Evolutionary conservation across 2,797 vertebrate genomes (phyloP), one percentile per base, ranked within the genome.

Genomic region (Cygnus olor): DNA sequence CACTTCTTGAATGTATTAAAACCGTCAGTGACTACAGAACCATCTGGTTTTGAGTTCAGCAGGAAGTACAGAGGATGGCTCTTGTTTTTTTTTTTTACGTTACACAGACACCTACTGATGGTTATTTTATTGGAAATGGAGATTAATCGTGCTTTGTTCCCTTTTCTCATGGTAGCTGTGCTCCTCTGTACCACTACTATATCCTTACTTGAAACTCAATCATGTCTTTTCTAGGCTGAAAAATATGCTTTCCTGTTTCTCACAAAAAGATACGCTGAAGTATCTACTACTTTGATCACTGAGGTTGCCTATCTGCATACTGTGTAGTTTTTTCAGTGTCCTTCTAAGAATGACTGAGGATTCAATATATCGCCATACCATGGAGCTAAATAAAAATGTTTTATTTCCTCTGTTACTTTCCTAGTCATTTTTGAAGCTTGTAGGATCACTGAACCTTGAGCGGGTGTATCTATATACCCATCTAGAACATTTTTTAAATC

Each of bases 41-140:
- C 44, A n/a, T 78, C 38, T 88, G 57, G 42, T 64, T 7, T 1
- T 32, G 22, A 74, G 32, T 83, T 73, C 73, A 71, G n/a, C 19
- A 34, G 1, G 56, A 25, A 0, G 1, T 54, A 9, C 25, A 58
- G 64, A 57, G 66, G 9, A 11, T 38, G 27, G 6, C 0, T 18
- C 64, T 77, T 81, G 84, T 38, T 51, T 1, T 76, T 81, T 76
- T 81, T n/a, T 85, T 34, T 53, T 1, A 72, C 80, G 27, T 14
- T 24, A 53, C 7, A 2, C 0, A 0, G 42, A 30, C 30, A 70
- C 21, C 19, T 85, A 11, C 30, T 78, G 5, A 6, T 53, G 78
- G 19, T 58, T 71, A 2, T n/a, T 3, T 80, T 92, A n/a, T 3
- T 77, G 32, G 61, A 80, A 64, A 27, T 36, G 38, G 15, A 91